Conservation (phyloP, 2,797 vertebrate species). For the Zalophus californianus region DNA sequence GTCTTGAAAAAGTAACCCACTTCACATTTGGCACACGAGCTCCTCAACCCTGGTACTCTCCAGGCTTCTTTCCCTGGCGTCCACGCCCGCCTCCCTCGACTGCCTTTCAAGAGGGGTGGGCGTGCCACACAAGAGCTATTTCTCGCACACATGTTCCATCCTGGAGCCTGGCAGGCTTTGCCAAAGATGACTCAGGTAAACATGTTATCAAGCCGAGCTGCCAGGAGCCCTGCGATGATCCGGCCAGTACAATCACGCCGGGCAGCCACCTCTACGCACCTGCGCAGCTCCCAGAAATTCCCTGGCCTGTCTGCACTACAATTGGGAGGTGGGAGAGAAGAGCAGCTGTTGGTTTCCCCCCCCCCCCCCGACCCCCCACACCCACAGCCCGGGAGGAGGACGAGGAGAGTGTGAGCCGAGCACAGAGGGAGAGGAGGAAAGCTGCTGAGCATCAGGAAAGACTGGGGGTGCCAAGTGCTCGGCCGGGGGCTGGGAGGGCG, state of each 20-base stretch:
- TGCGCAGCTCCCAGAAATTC: neutral
- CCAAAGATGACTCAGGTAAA: constrained; percentile 44
- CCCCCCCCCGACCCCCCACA: neutral
- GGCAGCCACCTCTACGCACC: neutral
- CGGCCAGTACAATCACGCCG: neutral
- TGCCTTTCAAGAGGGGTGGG: neutral
- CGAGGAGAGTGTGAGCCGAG: neutral
- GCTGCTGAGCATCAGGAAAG: accelerated
- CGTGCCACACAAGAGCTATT: accelerated
- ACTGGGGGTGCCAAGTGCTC: accelerated
- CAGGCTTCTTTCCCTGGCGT: neutral
- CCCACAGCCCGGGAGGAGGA: neutral
- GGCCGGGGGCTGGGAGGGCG: neutral
- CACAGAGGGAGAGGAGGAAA: neutral
- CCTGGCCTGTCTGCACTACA: constrained; percentile 45
- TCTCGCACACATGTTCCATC: neutral
- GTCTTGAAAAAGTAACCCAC: neutral
- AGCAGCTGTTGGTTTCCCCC: neutral
- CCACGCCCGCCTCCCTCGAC: accelerated
- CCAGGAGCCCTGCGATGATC: neutral
- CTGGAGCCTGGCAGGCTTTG: neutral
- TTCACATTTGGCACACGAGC: accelerated
- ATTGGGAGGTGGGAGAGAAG: neutral
- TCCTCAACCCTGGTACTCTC: neutral
- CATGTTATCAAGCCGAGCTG: neutral